Evolutionary conservation across 2,888 invertebrate species (phyloP), one percentile per base, ranked within the genome.

Genomic region (Neocrepidodera transversa): DNA sequence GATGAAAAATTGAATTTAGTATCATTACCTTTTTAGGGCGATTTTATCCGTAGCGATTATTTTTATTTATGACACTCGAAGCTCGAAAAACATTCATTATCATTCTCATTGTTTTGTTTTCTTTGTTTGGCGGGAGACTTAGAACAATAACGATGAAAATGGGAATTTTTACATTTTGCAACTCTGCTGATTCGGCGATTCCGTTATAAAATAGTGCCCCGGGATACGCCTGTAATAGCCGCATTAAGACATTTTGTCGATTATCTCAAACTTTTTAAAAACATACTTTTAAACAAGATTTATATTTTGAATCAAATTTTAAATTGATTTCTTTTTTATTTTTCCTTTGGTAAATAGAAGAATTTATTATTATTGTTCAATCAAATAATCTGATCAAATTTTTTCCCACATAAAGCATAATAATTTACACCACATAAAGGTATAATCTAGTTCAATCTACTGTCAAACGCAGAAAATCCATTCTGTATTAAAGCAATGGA

Each of bases 1-100:
- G 30, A 54, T 36, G 36, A 54, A 54, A 53, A 54, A 54, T 54
- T 26, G 36, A 47, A 54, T 45, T 54, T 54, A 23, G 53, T 45
- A 45, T 54, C 45, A 47, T 54, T 54, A 54, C 54, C 45, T 45
- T 54, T 54, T 54, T 26, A 45, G 36, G 36, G 45, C 36, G 26
- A 45, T 54, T 45, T 45, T 54, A 54, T 47, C 54, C 36, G 8
- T n/a, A 16, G 26, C 54, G 45, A 47, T 54, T 54, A 54, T 45
- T 54, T 47, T 54, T 54, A 54, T 54, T 54, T 54, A 36, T 47
- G 54, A 17, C 54, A 54, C 54, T 47, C 43, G 36, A 45, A 53
- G 17, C 43, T 43, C 45, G 35, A 35, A 32, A 49, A 50, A 54
- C 54, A 54, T 54, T 54, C 45, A 54, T 54, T 54, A 54, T 54